phyloP scores from a whole-genome alignment of 2,113 vertebrate genomes.

The Thunnus maccoyii region DNA sequence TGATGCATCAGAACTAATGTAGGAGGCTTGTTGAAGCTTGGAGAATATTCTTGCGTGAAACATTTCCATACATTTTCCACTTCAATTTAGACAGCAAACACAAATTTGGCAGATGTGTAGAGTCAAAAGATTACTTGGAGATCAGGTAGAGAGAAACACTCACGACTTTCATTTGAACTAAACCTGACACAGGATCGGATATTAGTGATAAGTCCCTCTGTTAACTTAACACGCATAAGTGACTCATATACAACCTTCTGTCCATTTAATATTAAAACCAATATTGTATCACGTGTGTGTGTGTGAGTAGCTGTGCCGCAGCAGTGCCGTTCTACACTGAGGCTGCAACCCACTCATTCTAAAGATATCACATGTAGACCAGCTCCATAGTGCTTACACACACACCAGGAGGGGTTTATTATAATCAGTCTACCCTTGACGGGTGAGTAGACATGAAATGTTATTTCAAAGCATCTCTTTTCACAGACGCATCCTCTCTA shows the following conservation, averaged over 20 bases:
- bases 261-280: slow-evolving; percentile 3
- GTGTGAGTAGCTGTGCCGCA: slow-evolving; percentile 36
- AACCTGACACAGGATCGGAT: not conserved
- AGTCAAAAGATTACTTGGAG: not conserved
- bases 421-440: slow-evolving; percentile 58
- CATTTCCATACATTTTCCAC: not conserved
- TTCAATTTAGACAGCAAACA: not conserved
- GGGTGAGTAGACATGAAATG: slow-evolving; percentile 50
- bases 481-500: slow-evolving; percentile 25
- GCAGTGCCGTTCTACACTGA: slow-evolving; percentile 66
- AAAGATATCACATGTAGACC: slow-evolving; percentile 83
- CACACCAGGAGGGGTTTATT: slow-evolving; percentile 56
- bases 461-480: slow-evolving; percentile 43
- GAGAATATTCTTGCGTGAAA: not conserved
- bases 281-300: slow-evolving; percentile 3
- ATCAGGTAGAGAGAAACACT: not conserved
- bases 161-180: not conserved
- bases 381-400: slow-evolving; percentile 59
- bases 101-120: not conserved
- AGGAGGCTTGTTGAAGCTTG: not conserved
- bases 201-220: not conserved
- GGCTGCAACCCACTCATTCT: slow-evolving; percentile 83
- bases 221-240: not conserved
- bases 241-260: not conserved
- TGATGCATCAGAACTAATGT: not conserved